These are phyloP conservation scores for Neolamprologus falcicula DNA, from an alignment of 2,113 vertebrate genomes.

Conservation along the genomic window DNA sequence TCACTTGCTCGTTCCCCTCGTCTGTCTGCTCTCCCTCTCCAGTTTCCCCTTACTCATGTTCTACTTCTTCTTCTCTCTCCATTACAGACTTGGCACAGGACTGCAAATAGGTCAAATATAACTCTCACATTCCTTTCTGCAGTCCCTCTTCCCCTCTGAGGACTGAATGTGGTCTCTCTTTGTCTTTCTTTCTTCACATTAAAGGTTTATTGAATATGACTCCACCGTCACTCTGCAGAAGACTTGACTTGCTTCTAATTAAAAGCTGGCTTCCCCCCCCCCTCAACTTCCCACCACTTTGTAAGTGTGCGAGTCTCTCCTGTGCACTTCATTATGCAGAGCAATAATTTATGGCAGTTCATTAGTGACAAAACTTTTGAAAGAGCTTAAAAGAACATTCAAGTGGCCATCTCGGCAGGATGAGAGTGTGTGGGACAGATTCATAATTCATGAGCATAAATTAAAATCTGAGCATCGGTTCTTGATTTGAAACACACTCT, in stretches of 20 bases:
- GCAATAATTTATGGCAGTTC: background rate
- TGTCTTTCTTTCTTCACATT: background rate
- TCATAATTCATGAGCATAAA: background rate
- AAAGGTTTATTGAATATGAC: constrained; percentile 10
- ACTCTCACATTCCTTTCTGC: constrained; percentile 54
- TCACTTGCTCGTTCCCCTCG: background rate
- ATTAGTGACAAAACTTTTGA: background rate
- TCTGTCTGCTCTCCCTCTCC: constrained; percentile 2
- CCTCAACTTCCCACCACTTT: background rate
- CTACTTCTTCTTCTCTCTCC: constrained; percentile 34
- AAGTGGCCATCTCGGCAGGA: background rate
- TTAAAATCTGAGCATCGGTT: background rate
- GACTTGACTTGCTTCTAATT: background rate
- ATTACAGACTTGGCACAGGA: constrained; percentile 44
- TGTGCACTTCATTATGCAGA: background rate
- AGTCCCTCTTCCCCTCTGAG: constrained; percentile 14
- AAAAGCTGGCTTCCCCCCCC: background rate
- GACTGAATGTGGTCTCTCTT: constrained; percentile 27
- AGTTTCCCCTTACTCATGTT: constrained; percentile 36
- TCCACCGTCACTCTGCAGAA: background rate
- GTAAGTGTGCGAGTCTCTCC: background rate
- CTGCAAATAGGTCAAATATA: constrained; percentile 60
- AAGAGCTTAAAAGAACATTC: background rate
- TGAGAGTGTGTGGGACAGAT: background rate
- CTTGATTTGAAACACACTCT: background rate